Evolutionary conservation across 2,797 vertebrate genomes (phyloP).

Genomic region (Tympanoctomys barrerae): DNA sequence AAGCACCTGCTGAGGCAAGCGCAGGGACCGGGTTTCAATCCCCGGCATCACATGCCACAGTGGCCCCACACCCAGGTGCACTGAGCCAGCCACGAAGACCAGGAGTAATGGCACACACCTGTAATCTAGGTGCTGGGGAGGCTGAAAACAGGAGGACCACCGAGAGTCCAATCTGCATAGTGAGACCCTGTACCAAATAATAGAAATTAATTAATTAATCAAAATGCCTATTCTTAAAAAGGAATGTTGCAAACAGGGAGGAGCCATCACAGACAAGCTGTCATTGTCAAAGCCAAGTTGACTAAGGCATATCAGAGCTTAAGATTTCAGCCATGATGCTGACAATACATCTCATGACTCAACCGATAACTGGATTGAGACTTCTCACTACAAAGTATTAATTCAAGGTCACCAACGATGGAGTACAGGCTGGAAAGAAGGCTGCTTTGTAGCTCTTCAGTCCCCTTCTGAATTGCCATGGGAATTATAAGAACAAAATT

Average conservation of each 20-base stretch:
- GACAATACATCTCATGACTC: background rate
- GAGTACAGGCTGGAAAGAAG: background rate
- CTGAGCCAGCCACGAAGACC: too few relatives aligned
- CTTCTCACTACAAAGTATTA: background rate
- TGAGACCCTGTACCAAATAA: too few relatives aligned
- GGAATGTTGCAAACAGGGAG: background rate
- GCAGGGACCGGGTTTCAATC: too few relatives aligned
- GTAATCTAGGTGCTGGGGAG: too few relatives aligned
- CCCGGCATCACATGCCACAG: too few relatives aligned
- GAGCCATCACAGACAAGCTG: background rate
- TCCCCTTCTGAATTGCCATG: background rate
- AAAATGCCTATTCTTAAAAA: background rate
- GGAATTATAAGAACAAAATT: background rate
- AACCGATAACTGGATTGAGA: slow-evolving; percentile 22
- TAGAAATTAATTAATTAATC: too few relatives aligned
- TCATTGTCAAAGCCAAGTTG: background rate
- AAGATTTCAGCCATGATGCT: background rate
- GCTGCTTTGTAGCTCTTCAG: background rate
- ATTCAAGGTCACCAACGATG: background rate
- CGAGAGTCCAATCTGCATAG: too few relatives aligned
- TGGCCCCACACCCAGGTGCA: too few relatives aligned
- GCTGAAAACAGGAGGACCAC: too few relatives aligned
- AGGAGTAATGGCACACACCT: too few relatives aligned
- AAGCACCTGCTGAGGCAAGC: too few relatives aligned
- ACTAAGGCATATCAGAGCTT: background rate